Conservation (phyloP, 2,888 invertebrate genomes). For the Notodonta dromedarius region DNA sequence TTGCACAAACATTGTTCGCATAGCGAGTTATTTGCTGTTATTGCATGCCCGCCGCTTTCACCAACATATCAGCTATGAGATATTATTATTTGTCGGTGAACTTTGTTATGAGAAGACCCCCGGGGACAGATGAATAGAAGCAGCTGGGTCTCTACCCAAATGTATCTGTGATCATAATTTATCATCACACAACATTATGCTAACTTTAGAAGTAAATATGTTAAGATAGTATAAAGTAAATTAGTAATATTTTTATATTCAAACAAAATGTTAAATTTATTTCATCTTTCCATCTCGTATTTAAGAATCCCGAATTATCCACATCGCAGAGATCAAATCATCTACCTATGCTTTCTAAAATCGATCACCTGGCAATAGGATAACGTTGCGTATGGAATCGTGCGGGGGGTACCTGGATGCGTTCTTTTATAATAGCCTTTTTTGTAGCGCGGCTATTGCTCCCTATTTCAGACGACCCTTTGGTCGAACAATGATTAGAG, state of each 20-base stretch:
- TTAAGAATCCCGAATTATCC: not conserved
- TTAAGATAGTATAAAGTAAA: too few species aligned
- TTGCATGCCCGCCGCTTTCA: slow-evolving; percentile 56
- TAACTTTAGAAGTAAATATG: too few species aligned
- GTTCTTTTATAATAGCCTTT: slow-evolving; percentile 63
- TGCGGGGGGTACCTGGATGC: slow-evolving; percentile 73
- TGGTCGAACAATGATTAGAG: slow-evolving; percentile 76
- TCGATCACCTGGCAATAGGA: slow-evolving; percentile 11
- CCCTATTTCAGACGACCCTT: slow-evolving; percentile 77
- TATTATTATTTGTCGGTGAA: slow-evolving; percentile 38
- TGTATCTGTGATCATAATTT: not conserved
- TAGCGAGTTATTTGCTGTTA: slow-evolving; percentile 55
- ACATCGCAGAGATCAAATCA: slow-evolving; percentile 33
- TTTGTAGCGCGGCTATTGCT: slow-evolving; percentile 69
- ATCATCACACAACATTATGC: not conserved
- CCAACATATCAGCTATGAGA: slow-evolving; percentile 25
- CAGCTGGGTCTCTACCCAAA: slow-evolving; percentile 1
- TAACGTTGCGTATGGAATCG: slow-evolving; percentile 14
- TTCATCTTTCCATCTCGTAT: not conserved
- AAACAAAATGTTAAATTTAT: not conserved
- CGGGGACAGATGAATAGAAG: not conserved
- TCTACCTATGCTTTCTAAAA: not conserved
- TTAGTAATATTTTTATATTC: too few species aligned
- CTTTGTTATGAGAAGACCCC: slow-evolving; percentile 14
- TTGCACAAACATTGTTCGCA: slow-evolving; percentile 52